Conservation (phyloP, 2,888 invertebrate species). For the Cerceris ruficornis region DNA sequence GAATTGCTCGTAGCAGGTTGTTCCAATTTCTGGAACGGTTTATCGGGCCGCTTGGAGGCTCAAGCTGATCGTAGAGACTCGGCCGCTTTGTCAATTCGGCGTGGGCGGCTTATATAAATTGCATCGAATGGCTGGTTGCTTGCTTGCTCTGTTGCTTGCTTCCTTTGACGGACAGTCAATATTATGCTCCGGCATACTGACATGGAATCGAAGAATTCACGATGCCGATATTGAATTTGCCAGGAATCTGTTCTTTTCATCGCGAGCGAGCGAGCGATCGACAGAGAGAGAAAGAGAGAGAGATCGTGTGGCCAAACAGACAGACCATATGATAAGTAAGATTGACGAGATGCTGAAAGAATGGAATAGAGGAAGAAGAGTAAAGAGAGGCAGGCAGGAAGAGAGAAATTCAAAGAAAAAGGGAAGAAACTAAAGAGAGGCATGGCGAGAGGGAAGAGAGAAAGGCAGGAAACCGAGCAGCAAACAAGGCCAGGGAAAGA, state of each 20-base stretch:
- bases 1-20: constrained; percentile 11
- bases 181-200: constrained; percentile 16
- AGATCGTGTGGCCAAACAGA: no score
- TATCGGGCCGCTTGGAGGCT: constrained; percentile 14
- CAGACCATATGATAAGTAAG: no score
- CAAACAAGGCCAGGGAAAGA: no score
- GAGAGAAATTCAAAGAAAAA: no score
- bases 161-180: constrained; percentile 41
- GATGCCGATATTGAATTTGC: constrained; percentile 15
- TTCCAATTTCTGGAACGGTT: constrained; percentile 27
- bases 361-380: no score
- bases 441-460: no score
- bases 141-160: constrained; percentile 28
- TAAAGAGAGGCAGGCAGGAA: no score
- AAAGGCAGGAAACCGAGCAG: no score
- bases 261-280: background rate
- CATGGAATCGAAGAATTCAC: constrained; percentile 22
- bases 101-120: constrained; percentile 32
- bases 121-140: constrained; percentile 17
- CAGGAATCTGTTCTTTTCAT: background rate
- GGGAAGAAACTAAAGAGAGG: no score
- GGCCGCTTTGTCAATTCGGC: constrained; percentile 31
- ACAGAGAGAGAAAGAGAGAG: background rate
- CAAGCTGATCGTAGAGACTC: constrained; percentile 15
- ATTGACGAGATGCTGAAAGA: no score